Conservation (phyloP, 2,888 invertebrate species). For the Seira sanloemensis region DNA sequence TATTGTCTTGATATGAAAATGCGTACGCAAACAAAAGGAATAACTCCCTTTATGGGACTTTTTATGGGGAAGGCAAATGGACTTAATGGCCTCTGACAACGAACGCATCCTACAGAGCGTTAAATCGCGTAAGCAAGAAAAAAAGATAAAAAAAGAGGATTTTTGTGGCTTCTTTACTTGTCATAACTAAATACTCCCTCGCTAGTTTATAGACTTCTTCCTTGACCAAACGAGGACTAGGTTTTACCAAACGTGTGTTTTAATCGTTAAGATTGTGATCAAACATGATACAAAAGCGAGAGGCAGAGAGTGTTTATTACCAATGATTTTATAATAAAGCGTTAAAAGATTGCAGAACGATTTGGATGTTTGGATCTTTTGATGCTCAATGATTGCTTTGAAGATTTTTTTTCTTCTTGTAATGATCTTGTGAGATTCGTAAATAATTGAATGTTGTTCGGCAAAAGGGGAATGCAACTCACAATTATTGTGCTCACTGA, state of each 20-base stretch:
- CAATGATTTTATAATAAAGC: neutral
- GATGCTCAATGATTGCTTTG: neutral
- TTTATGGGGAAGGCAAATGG: too few species aligned
- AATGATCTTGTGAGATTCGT: neutral
- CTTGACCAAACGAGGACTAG: constrained; percentile 29
- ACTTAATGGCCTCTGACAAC: too few species aligned
- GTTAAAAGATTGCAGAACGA: neutral
- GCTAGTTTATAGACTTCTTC: constrained; percentile 14
- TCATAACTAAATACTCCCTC: neutral
- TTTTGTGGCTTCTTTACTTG: neutral
- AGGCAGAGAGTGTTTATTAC: neutral
- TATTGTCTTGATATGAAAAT: neutral
- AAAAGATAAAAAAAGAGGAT: neutral
- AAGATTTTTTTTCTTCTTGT: too few species aligned
- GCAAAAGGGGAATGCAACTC: too few species aligned
- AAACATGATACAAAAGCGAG: neutral
- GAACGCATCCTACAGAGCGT: neutral
- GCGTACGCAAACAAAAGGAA: too few species aligned
- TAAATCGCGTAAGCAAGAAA: neutral
- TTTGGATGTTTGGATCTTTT: neutral
- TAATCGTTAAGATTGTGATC: neutral
- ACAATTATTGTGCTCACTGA: too few species aligned
- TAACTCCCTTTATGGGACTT: too few species aligned
- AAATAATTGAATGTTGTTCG: neutral
- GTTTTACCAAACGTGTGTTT: neutral